Percentiles rank a stretch among this genome's conserved stretches.
phyloP scores from a whole-genome alignment of 2,113 vertebrate species.

The Calypte anna region DNA sequence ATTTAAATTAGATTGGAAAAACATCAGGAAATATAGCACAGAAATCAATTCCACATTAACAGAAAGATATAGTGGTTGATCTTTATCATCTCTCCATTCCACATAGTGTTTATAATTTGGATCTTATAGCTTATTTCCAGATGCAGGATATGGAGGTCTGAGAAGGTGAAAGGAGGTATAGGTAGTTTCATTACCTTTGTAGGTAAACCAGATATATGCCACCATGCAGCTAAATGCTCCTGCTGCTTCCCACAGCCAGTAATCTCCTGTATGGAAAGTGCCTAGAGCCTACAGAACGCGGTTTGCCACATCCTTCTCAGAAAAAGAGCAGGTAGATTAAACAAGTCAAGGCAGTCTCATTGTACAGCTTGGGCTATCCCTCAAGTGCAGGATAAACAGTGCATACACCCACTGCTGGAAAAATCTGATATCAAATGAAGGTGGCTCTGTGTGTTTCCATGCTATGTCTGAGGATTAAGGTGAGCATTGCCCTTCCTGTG shows the following conservation, averaged over 20 bases:
- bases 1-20: slow-evolving; percentile 47
- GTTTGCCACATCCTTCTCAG: not conserved
- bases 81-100: slow-evolving; percentile 33
- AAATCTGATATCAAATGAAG: not conserved
- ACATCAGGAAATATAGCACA: slow-evolving; percentile 45
- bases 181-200: not conserved
- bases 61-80: slow-evolving; percentile 38
- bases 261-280: not conserved
- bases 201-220: not conserved
- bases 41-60: slow-evolving; percentile 60
- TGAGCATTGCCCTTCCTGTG: not conserved
- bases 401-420: not conserved
- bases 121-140: slow-evolving; percentile 15
- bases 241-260: not conserved
- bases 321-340: not conserved
- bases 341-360: not conserved
- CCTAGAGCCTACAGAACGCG: not conserved
- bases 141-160: not conserved
- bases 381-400: not conserved
- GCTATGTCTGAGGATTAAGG: not conserved
- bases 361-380: not conserved
- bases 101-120: not conserved
- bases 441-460: not conserved
- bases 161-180: not conserved
- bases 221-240: not conserved